Percentiles rank a stretch among this genome's conserved stretches.
phyloP scores from a whole-genome alignment of 2,113 vertebrate species.

The Oplegnathus fasciatus region DNA sequence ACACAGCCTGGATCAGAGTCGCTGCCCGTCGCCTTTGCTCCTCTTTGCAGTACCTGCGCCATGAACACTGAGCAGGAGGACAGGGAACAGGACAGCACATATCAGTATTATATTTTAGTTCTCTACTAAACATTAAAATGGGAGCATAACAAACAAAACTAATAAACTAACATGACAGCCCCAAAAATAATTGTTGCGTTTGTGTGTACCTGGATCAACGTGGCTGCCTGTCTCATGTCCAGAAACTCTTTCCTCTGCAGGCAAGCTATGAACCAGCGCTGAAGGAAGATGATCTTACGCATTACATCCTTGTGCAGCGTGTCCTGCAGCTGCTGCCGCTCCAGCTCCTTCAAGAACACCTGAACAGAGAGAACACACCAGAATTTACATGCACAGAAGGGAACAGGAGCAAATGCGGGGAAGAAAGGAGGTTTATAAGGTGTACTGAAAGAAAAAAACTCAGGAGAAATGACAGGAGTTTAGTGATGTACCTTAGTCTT shows the following conservation, averaged over 20 bases:
- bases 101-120: background rate
- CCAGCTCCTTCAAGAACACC: conserved; percentile 97
- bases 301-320: conserved; percentile 95
- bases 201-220: conserved; percentile 89
- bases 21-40: conserved; percentile 80
- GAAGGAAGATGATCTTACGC: conserved; percentile 93
- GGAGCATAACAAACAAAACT: background rate
- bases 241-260: conserved; percentile 90
- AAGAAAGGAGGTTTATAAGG: background rate
- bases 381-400: background rate
- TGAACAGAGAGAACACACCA: conserved; percentile 60
- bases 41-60: conserved; percentile 83
- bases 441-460: background rate
- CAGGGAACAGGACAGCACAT: background rate
- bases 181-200: background rate
- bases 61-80: conserved; percentile 80
- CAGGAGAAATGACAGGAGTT: background rate
- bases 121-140: background rate
- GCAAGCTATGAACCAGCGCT: conserved; percentile 91
- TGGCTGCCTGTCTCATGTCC: conserved; percentile 84
- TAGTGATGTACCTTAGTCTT: conserved; percentile 90
- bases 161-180: background rate
- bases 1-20: conserved; percentile 87
- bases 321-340: conserved; percentile 93
- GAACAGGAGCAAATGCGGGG: background rate